Percentiles rank a stretch among this genome's conserved stretches.
Evolutionary conservation across 2,797 vertebrate genomes (phyloP).

Genomic region (Dermochelys coriacea): DNA sequence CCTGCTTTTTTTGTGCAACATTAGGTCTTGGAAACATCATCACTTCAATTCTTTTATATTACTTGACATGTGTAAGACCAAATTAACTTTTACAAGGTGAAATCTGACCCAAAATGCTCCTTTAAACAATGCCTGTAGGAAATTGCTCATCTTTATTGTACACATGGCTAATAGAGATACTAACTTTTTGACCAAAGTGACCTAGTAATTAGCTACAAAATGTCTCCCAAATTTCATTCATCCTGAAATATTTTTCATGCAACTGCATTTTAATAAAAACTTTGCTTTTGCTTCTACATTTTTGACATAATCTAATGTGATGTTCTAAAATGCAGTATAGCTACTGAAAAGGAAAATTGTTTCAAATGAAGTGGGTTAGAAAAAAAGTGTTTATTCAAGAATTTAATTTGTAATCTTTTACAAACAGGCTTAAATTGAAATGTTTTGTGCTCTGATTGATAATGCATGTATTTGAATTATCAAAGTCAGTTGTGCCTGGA

Average conservation of each 20-base stretch:
- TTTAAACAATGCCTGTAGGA: neutral
- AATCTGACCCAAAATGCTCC: neutral
- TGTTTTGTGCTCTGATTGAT: slow-evolving; percentile 46
- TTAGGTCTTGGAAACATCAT: neutral
- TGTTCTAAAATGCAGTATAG: slow-evolving; percentile 39
- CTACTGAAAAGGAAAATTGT: slow-evolving; percentile 6
- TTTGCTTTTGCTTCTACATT: slow-evolving; percentile 19
- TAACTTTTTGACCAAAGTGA: slow-evolving; percentile 50
- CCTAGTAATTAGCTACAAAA: slow-evolving; percentile 64
- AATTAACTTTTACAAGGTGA: neutral
- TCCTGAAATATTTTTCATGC: slow-evolving; percentile 35
- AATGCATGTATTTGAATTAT: slow-evolving; percentile 62
- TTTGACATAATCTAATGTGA: slow-evolving; percentile 28
- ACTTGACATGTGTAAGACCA: neutral
- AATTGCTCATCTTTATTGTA: neutral
- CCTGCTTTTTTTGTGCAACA: neutral
- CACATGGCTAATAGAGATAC: neutral
- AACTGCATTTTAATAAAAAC: slow-evolving; percentile 35
- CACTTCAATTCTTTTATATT: neutral
- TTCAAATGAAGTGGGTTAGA: slow-evolving; percentile 22
- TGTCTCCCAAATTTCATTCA: slow-evolving; percentile 32
- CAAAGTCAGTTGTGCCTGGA: slow-evolving; percentile 54
- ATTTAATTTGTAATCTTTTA: slow-evolving; percentile 40
- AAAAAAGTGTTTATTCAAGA: neutral
- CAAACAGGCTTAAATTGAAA: slow-evolving; percentile 27